Base-by-base conservation (phyloP, 2,888 invertebrate species). In the Drosophila melanosoma region DNA sequence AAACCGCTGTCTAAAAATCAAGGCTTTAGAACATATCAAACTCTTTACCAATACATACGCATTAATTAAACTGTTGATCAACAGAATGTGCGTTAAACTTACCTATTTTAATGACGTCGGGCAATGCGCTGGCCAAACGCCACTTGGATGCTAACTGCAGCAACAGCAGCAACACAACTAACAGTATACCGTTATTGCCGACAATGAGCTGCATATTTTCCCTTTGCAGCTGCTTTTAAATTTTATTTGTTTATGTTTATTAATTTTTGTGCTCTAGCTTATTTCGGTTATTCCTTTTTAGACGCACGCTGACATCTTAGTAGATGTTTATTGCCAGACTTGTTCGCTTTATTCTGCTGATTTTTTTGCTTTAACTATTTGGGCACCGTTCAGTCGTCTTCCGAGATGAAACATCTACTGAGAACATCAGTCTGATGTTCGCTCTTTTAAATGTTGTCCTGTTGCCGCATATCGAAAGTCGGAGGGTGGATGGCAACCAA, bases 91-190 rank as follows among this genome's bases (percentile, higher is more conserved):
- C 7, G 3, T 20, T 11, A 12, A 51, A 76, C 90, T 90, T 76
- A 92, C 92, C 92, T 74, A 92, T 92, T 87, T 92, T 92, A 36
- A 92, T 92, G 51, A 91, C 87, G 77, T 92, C 92, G 64, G 92
- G 92, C 69, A 92, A 76, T 29, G 92, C 85, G 17, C 71, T 56
- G n/a, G 74, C 52, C n/a, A 49, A n/a, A 1, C 60, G 81, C 60
- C 70, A 70, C 53, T 69, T 65, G 17, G 59, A 40, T 54, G 60
- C 61, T n/a, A 75, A 33, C 67, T 83, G 77, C 29, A 79, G 57
- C 36, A 79, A 54, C 52, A 87, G 65, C 58, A 85, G 61, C 68
- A 70, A 36, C 23, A 79, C 33, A 12, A 69, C 61, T 69, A 59
- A 53, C 33, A 64, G 48, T 58, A 79, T 29, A 26, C 73, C 54